Evolutionary conservation across 2,888 invertebrate genomes (phyloP).

Genomic region (Aethes cnicana): DNA sequence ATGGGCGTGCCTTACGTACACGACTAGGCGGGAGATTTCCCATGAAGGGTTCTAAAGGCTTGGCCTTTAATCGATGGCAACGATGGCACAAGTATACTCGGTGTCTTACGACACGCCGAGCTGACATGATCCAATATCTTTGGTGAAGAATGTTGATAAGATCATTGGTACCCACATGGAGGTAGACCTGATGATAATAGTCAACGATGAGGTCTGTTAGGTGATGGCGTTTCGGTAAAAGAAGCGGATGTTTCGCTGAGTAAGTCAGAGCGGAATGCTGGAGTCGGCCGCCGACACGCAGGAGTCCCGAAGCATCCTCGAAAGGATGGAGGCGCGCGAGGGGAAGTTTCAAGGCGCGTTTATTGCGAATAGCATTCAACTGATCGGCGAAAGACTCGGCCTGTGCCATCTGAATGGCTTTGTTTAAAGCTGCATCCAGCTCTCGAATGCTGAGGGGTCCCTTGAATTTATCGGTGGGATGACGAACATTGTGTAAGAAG

Average conservation of each 20-base stretch:
- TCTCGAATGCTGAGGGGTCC: not conserved
- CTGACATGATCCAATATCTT: constrained; percentile 11
- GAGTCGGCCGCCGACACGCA: constrained; percentile 10
- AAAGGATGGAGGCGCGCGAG: not conserved
- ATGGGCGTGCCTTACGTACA: not conserved
- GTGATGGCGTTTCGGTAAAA: constrained; percentile 2
- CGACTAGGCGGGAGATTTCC: not conserved
- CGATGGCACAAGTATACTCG: not conserved
- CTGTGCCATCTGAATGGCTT: not conserved
- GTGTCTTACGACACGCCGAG: constrained; percentile 4
- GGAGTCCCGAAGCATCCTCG: not conserved
- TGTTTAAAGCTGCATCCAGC: not conserved
- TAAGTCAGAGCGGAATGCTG: not conserved
- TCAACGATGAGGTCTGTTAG: constrained; percentile 5
- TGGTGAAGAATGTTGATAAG: constrained; percentile 11
- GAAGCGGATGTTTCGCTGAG: not conserved
- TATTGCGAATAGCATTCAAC: too few relatives aligned
- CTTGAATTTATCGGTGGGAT: not conserved
- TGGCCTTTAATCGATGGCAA: not conserved
- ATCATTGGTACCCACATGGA: not conserved
- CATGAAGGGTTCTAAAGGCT: constrained; percentile 3
- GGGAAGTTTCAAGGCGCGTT: too few relatives aligned
- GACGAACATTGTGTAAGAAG: not conserved
- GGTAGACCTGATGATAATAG: constrained; percentile 1
- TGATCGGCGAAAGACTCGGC: not conserved